A percentile compares a stretch with the other conserved stretches of the same genome.
phyloP scores from a whole-genome alignment of 2,797 vertebrate species.

The Sebastes miniatus region DNA sequence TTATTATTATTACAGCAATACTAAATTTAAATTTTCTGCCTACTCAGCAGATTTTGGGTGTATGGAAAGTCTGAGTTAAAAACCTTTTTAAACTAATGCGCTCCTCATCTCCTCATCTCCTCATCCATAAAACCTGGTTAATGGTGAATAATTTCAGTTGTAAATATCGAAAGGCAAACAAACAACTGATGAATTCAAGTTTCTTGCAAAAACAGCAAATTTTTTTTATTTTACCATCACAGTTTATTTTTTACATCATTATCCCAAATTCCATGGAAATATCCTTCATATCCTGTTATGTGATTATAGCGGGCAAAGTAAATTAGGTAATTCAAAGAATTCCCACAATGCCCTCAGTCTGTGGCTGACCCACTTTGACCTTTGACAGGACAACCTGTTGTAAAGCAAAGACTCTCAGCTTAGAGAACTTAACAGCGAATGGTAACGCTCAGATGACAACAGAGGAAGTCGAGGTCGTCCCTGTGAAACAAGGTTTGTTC shows the following conservation, averaged over 20 bases:
- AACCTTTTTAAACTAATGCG: too few relatives aligned
- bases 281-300: neutral
- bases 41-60: too few relatives aligned
- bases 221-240: neutral
- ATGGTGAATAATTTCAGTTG: too few relatives aligned
- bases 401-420: neutral
- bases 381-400: constrained; percentile 72
- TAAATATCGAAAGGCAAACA: too few relatives aligned
- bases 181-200: too few relatives aligned
- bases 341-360: neutral
- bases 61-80: too few relatives aligned
- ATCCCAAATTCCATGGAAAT: neutral
- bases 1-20: neutral
- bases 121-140: too few relatives aligned
- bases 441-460: too few relatives aligned
- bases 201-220: neutral
- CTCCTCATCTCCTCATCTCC: too few relatives aligned
- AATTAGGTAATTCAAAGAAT: neutral
- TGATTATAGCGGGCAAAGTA: neutral
- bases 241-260: neutral
- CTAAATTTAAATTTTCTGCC: neutral
- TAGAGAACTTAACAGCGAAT: neutral
- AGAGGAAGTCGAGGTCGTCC: too few relatives aligned
- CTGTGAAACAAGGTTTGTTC: constrained; percentile 47
- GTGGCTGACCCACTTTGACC: constrained; percentile 2